A percentile compares a stretch with the other conserved stretches of the same genome.
Evolutionary conservation across 2,797 vertebrate species (phyloP).

Genomic region (Luscinia luscinia): DNA sequence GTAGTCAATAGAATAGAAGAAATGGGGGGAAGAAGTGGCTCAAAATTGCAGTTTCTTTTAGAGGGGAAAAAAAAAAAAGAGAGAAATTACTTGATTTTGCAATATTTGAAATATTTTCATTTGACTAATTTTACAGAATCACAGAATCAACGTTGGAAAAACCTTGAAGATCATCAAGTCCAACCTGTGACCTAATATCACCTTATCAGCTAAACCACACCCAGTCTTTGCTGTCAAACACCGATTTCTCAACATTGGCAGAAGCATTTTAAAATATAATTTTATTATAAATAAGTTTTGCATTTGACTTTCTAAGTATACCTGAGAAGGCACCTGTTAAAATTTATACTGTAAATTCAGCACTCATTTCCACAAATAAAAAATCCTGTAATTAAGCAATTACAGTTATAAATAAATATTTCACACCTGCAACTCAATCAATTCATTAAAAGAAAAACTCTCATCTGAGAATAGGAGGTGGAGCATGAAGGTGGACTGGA

Average conservation of each 20-base stretch:
- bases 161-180: not conserved
- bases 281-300: not conserved
- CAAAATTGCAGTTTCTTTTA: not conserved
- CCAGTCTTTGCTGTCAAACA: not conserved
- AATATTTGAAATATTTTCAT: not conserved
- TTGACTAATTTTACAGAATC: not conserved
- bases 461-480: not conserved
- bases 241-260: rapidly evolving
- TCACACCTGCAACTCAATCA: not conserved
- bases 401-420: not conserved
- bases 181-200: not conserved
- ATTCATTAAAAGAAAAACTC: not conserved
- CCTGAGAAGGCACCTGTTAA: not conserved
- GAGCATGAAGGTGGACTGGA: not conserved
- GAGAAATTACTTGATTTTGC: not conserved
- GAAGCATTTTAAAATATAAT: not conserved
- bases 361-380: not conserved
- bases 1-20: not conserved
- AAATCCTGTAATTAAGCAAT: not conserved
- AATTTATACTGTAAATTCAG: not conserved
- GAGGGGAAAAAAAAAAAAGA: not conserved
- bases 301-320: not conserved
- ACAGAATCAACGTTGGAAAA: not conserved
- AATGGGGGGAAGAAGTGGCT: rapidly evolving
- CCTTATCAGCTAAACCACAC: not conserved